phyloP scores from a whole-genome alignment of 1,140 invertebrate species.

The Thaumatotibia leucotreta region DNA sequence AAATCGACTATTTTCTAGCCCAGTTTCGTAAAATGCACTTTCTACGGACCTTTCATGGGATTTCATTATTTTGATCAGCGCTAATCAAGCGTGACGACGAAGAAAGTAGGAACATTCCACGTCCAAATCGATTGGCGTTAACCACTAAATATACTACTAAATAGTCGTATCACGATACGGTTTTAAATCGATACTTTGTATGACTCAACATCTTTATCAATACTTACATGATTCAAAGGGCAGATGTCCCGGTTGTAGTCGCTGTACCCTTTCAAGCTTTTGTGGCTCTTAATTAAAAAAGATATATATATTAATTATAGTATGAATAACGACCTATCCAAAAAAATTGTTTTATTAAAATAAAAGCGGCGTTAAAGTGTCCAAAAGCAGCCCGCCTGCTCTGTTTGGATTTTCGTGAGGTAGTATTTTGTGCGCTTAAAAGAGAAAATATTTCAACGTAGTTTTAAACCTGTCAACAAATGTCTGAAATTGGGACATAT shows the following conservation, averaged over 20 bases:
- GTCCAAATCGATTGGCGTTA: neutral
- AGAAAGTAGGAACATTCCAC: neutral
- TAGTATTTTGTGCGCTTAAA: neutral
- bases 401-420: too few species aligned
- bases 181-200: neutral
- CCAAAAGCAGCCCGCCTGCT: too few species aligned
- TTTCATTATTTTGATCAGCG: neutral
- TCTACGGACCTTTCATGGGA: neutral
- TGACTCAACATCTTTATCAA: too few species aligned
- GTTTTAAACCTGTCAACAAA: neutral
- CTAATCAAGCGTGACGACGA: neutral
- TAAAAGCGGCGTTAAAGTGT: too few species aligned
- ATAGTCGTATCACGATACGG: neutral
- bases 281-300: too few species aligned
- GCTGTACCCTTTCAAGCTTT: too few species aligned
- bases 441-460: neutral
- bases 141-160: too few species aligned
- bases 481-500: neutral
- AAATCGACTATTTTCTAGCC: conserved; percentile 37
- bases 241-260: too few species aligned
- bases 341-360: too few species aligned
- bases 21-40: conserved; percentile 11
- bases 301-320: too few species aligned
- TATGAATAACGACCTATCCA: too few species aligned
- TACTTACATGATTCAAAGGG: too few species aligned